These are phyloP conservation scores for Drosophila siamana DNA, from an alignment of 2,888 invertebrate species.

Conservation along the genomic window DNA sequence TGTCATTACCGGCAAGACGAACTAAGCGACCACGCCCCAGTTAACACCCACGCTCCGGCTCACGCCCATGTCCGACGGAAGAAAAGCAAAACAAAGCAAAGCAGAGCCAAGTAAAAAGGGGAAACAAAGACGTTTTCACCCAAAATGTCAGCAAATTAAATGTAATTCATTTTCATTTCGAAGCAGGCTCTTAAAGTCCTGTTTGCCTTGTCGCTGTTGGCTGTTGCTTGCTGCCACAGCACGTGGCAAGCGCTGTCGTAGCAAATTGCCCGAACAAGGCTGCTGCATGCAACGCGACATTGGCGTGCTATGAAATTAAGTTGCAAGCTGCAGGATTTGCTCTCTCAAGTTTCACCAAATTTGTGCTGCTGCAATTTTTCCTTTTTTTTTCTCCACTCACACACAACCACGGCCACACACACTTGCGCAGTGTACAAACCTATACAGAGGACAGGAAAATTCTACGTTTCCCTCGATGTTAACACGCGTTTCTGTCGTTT, in stretches of 20 bases:
- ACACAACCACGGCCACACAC: slow-evolving; percentile 11
- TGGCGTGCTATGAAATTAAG: slow-evolving; percentile 77
- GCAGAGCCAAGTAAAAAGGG: slow-evolving; percentile 15
- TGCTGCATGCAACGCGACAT: slow-evolving; percentile 64
- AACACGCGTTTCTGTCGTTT: slow-evolving; percentile 71
- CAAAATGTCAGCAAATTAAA: slow-evolving; percentile 76
- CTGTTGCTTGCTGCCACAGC: slow-evolving; percentile 39
- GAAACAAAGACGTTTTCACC: slow-evolving; percentile 55
- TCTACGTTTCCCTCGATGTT: slow-evolving; percentile 54
- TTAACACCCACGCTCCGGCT: neutral
- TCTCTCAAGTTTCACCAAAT: slow-evolving; percentile 77
- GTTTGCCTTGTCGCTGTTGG: neutral
- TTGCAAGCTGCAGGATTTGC: slow-evolving; percentile 78
- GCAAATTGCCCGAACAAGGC: slow-evolving; percentile 78
- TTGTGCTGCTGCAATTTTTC: slow-evolving; percentile 45
- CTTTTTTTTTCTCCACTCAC: neutral
- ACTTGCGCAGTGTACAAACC: slow-evolving; percentile 13
- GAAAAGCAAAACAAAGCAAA: slow-evolving; percentile 2
- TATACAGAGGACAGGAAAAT: slow-evolving; percentile 46
- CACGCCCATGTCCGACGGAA: neutral
- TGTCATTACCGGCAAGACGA: slow-evolving; percentile 67
- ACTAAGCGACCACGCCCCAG: slow-evolving; percentile 24
- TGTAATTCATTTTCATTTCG: slow-evolving; percentile 74
- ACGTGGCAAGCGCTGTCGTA: slow-evolving; percentile 70
- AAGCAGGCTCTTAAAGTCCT: slow-evolving; percentile 47